Conservation (phyloP, 2,797 vertebrate genomes). For the Enoplosus armatus region DNA sequence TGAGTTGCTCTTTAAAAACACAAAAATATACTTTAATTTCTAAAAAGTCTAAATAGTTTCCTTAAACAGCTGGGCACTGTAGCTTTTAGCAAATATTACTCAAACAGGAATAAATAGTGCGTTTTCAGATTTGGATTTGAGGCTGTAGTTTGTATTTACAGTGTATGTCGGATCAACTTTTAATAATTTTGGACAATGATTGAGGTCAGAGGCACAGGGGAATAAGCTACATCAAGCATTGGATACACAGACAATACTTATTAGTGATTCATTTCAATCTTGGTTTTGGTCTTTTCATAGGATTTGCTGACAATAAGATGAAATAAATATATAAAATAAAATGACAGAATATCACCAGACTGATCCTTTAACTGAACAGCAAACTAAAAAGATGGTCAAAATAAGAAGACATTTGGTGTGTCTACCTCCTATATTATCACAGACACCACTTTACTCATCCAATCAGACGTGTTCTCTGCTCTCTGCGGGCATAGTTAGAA, state of each 20-base stretch:
- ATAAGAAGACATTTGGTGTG: not conserved
- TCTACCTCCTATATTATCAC: not conserved
- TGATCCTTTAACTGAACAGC: not conserved
- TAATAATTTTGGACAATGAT: not conserved
- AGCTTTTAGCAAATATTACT: not conserved
- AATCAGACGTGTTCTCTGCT: not conserved
- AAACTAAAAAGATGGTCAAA: not conserved
- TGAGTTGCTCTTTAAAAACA: not conserved
- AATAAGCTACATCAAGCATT: not conserved
- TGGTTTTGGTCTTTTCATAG: not conserved
- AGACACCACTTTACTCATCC: not conserved
- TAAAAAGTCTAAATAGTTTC: too few relatives aligned
- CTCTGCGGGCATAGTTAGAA: constrained; percentile 14
- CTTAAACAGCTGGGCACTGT: not conserved
- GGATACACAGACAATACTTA: not conserved
- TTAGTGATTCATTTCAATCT: not conserved
- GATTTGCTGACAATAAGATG: not conserved
- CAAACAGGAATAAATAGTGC: not conserved
- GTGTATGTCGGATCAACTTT: too few relatives aligned
- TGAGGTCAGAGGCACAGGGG: not conserved
- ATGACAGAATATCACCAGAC: not conserved
- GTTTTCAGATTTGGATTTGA: too few relatives aligned
- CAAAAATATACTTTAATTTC: not conserved
- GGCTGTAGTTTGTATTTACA: too few relatives aligned
- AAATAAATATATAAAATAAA: too few relatives aligned